Base-by-base conservation (phyloP, 2,113 vertebrate species). In the Micronycteris hirsuta region DNA sequence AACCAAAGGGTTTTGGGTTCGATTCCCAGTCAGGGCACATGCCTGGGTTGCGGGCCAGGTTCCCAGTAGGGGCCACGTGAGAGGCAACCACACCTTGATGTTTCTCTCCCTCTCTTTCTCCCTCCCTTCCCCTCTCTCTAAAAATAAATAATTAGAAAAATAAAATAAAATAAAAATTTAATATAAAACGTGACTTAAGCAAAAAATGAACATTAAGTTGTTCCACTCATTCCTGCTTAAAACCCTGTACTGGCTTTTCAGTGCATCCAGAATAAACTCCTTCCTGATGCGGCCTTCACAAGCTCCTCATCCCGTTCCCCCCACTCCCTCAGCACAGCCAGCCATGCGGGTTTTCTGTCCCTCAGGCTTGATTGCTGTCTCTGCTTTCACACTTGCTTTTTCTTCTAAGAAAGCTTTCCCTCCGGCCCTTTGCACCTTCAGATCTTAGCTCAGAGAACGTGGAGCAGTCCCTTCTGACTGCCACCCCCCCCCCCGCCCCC, bases 281-380 rank as follows among this genome's bases (percentile, higher is more conserved):
- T 33, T 38, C 31, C 70, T 80, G 56, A 7, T 38, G 13, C 26
- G 68, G 43, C 5, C 70, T 17, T 49, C 15, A 0, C 5, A 17
- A 0, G 41, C 8, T 58, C n/a, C 1, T 14, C 16, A 2, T 31
- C 52, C 28, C 33, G 3, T 4, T 4, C 22, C n/a, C 41, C 7
- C 14, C 2, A 1, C 13, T 15, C 41, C 7, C 15, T 12, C 16
- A 3, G 45, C 67, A 2, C 3, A 24, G 31, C 28, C 28, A 9
- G 5, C 43, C 58, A 2, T 13, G 10, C 4, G 0, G 10, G 36
- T 24, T 31, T 7, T 2, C 43, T 15, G 20, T 43, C 70, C 28
- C 31, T 77, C 26, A 1, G 0, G 13, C 38, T 43, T 14, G 38
- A 26, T 2, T 56, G 31, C 45, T 10, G 3, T 76, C 38, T 45